phyloP scores from a whole-genome alignment of 2,888 invertebrate genomes.

The Dorcus hopei region DNA sequence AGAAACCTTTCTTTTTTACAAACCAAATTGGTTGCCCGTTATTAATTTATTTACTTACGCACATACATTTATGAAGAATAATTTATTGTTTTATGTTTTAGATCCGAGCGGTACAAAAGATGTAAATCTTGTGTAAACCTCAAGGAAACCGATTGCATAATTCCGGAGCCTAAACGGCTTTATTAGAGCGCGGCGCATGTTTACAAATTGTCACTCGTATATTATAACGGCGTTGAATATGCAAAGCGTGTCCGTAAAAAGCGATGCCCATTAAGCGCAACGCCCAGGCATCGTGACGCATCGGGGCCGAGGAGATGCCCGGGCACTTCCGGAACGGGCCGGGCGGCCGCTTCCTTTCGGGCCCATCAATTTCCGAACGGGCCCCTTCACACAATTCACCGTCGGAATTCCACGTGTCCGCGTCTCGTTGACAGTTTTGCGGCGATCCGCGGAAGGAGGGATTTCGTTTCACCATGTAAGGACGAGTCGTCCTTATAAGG shows the following conservation, averaged over 20 bases:
- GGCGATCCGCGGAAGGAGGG: slow-evolving; percentile 57
- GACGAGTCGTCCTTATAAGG: slow-evolving; percentile 79
- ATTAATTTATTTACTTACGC: too few relatives aligned
- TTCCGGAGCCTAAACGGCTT: slow-evolving; percentile 5
- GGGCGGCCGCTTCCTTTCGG: slow-evolving; percentile 13
- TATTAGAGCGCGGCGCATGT: slow-evolving; percentile 21
- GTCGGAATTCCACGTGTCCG: slow-evolving; percentile 33
- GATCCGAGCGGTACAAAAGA: too few relatives aligned
- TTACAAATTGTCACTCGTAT: slow-evolving; percentile 33
- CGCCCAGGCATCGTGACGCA: slow-evolving; percentile 38
- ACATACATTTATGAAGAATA: too few relatives aligned
- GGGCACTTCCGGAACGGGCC: background rate
- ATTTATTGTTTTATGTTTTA: too few relatives aligned
- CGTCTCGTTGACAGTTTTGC: slow-evolving; percentile 31
- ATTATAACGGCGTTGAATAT: slow-evolving; percentile 29
- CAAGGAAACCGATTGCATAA: background rate
- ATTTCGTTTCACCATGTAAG: slow-evolving; percentile 78
- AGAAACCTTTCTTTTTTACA: too few relatives aligned
- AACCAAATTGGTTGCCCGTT: too few relatives aligned
- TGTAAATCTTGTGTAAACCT: too few relatives aligned
- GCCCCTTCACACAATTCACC: slow-evolving; percentile 21
- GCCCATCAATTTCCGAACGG: slow-evolving; percentile 25
- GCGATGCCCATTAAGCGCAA: slow-evolving; percentile 31
- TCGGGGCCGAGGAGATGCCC: slow-evolving; percentile 18
- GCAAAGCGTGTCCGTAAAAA: slow-evolving; percentile 35